Evolutionary conservation across 2,113 vertebrate genomes (phyloP).

Genomic region (Scatophagus argus): DNA sequence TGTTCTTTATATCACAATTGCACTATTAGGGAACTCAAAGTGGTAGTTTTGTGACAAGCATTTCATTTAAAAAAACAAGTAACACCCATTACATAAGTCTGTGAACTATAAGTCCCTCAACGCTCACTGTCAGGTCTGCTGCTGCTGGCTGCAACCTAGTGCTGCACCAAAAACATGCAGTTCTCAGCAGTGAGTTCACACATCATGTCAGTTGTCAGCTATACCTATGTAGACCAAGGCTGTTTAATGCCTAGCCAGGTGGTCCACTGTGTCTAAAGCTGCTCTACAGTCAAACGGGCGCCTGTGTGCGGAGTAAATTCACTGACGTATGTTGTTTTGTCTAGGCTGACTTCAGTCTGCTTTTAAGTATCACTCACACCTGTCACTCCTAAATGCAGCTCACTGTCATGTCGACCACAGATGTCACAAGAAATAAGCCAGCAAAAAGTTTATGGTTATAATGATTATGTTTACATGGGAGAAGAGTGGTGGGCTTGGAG

Average conservation of each 20-base stretch:
- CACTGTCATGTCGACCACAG: not conserved
- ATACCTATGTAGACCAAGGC: conserved; percentile 37
- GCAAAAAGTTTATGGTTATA: not conserved
- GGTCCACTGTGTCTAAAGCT: conserved; percentile 44
- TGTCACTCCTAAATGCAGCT: conserved; percentile 32
- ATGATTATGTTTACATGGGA: not conserved
- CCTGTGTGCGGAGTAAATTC: conserved; percentile 32
- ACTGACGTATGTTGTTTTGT: conserved; percentile 51
- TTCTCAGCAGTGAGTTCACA: conserved; percentile 49
- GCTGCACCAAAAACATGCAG: conserved; percentile 38
- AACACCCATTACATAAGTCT: conserved; percentile 40
- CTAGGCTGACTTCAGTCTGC: conserved; percentile 8
- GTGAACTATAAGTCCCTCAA: conserved; percentile 51
- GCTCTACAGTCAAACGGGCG: conserved; percentile 27
- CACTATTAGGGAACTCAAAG: conserved; percentile 5
- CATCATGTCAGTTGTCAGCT: conserved; percentile 57
- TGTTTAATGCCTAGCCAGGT: conserved; percentile 47
- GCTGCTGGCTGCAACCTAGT: conserved; percentile 26
- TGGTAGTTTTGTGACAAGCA: conserved; percentile 25
- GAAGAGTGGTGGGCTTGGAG: not conserved
- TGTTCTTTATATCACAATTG: too few species aligned
- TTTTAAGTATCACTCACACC: conserved; percentile 40
- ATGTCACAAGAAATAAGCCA: conserved; percentile 19
- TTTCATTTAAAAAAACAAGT: conserved; percentile 45
- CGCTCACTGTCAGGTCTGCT: conserved; percentile 23